These are phyloP conservation scores for Tinamus major DNA, from an alignment of 2,797 vertebrate species.

Conservation along the genomic window DNA sequence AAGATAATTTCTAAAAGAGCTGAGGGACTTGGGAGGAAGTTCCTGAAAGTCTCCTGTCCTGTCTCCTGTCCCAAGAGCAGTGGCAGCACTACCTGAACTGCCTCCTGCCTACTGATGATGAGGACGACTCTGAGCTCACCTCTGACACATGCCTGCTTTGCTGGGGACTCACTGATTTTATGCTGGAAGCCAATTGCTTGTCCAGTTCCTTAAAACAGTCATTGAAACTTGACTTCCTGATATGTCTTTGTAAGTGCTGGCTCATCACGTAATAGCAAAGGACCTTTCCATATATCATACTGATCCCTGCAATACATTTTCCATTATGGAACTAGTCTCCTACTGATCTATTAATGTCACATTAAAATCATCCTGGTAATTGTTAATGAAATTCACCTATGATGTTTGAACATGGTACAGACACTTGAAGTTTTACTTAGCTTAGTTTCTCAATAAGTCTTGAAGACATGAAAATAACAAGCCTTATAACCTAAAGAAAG, in stretches of 20 bases:
- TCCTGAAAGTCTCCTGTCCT: neutral
- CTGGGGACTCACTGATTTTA: neutral
- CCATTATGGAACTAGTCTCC: neutral
- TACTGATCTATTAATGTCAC: neutral
- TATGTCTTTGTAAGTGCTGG: neutral
- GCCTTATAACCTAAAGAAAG: slow-evolving; percentile 15
- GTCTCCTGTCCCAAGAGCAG: neutral
- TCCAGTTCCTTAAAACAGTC: rapidly evolving
- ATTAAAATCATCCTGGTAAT: neutral
- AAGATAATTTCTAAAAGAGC: neutral
- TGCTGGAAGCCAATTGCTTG: neutral
- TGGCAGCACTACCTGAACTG: neutral
- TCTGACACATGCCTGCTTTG: neutral
- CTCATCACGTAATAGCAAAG: neutral
- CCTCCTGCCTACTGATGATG: neutral
- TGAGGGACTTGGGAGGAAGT: neutral
- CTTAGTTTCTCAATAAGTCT: slow-evolving; percentile 35
- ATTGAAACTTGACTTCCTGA: neutral
- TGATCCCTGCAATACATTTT: neutral
- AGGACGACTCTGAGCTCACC: neutral
- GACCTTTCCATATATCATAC: neutral
- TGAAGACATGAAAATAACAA: slow-evolving; percentile 6
- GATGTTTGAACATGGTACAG: neutral
- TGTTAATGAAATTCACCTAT: neutral
- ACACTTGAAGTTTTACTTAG: neutral